Base-by-base conservation (phyloP, 2,888 invertebrate species). In the Phortica okadai region DNA sequence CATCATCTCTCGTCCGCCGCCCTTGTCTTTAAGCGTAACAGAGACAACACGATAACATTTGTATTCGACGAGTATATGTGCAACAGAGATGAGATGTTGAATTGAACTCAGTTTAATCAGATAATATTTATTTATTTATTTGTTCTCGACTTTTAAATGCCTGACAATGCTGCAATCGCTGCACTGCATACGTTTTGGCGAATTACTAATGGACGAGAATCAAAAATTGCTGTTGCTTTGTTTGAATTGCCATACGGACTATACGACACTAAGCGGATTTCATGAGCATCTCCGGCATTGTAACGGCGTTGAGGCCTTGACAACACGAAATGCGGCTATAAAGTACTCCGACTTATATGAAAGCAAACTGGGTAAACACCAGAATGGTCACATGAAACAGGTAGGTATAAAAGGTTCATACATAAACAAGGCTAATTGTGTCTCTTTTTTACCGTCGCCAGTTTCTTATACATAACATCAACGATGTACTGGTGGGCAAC, bases 11-110 rank as follows among this genome's bases (percentile, higher is more conserved):
- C 59, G 59, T n/a, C 21, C 59, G 16, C 59, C 7, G 7, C 59
- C 21, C 59, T 33, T 5, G 42, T 66, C 66, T 14, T 21, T 25
- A 41, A 14, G 62, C 42, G 16, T 11, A 66, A 66, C 66, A 66
- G 42, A 66, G 66, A 66, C 66, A 42, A 66, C 66, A 66, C 66
- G 14, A 66, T 42, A 66, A 41, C 41, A 16, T 1, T 21, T 42
- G 4, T 41, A 14, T 41, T 33, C 14, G 59, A 59, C 42, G 11
- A 78, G 79, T 33, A 74, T 78, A 77, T 77, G 82, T 69, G 84
- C 66, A 78, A 85, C 84, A 84, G 86, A 85, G 84, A 83, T 81
- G 82, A 82, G 25, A 10, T 25, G 16, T 62, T 11, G 50, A 11
- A 14, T 50, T 50, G n/a, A n/a, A 14, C 50, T 50, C 50, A 50